These are phyloP conservation scores for Pachyramphus minor DNA, from an alignment of 2,113 vertebrate species.

Conservation along the genomic window DNA sequence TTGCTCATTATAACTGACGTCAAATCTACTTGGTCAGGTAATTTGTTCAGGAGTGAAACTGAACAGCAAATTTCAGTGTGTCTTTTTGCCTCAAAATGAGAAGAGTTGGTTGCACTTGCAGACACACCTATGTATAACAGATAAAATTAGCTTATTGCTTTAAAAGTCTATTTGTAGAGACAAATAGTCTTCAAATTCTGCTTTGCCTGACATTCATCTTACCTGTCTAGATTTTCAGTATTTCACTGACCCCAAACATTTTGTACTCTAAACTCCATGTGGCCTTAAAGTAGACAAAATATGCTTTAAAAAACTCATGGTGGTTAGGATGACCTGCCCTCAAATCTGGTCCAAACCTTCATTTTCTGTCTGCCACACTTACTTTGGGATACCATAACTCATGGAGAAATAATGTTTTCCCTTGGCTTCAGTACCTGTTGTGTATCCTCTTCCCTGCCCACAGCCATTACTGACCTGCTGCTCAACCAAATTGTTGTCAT, in stretches of 20 bases:
- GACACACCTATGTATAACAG: not conserved
- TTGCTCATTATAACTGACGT: constrained; percentile 8
- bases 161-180: not conserved
- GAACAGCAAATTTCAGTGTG: not conserved
- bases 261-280: not conserved
- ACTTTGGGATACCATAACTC: not conserved
- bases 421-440: not conserved
- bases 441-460: not conserved
- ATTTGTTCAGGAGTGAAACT: constrained; percentile 1
- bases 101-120: not conserved
- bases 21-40: not conserved
- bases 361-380: not conserved
- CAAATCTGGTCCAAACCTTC: not conserved
- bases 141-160: not conserved
- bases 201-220: not conserved
- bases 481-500: not conserved
- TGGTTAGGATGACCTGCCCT: not conserved
- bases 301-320: not conserved
- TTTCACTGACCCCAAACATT: not conserved
- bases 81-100: not conserved
- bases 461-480: not conserved
- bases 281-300: not conserved
- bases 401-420: not conserved
- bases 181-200: not conserved
- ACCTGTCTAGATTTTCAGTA: not conserved